These are phyloP conservation scores for Microcebus ravelobensis DNA, from an alignment of 2,113 vertebrate genomes.

Conservation along the genomic window DNA sequence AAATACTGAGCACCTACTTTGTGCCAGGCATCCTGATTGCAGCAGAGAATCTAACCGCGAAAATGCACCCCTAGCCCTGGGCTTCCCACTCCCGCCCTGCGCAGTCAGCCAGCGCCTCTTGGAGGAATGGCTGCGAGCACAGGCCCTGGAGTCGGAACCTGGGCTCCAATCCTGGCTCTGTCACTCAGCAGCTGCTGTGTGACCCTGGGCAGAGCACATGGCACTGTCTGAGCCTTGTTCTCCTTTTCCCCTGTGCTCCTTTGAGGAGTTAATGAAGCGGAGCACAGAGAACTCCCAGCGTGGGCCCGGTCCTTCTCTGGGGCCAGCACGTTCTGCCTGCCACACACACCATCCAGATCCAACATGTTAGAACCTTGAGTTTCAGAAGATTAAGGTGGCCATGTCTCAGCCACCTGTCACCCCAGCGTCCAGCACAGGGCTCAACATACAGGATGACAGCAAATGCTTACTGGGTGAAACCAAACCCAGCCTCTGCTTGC, in stretches of 20 bases:
- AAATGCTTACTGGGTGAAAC: neutral
- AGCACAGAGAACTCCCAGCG: neutral
- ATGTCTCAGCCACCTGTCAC: neutral
- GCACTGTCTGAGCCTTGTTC: neutral
- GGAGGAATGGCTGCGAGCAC: neutral
- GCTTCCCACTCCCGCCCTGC: neutral
- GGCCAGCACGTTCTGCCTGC: fast-evolving
- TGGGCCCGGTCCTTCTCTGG: neutral
- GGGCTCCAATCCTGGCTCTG: neutral
- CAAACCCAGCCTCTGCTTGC: neutral
- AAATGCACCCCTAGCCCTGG: neutral
- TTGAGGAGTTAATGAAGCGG: neutral
- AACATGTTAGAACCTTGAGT: neutral
- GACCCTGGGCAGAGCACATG: neutral
- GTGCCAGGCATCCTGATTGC: neutral
- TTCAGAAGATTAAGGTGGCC: neutral
- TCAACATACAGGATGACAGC: too few relatives aligned
- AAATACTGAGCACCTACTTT: neutral
- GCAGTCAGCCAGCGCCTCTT: too few relatives aligned
- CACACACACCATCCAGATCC: neutral
- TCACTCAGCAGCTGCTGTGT: neutral
- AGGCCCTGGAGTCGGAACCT: neutral
- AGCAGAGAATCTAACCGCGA: neutral
- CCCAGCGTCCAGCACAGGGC: neutral
- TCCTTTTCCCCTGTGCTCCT: neutral